phyloP scores from a whole-genome alignment of 64 coral and sea anemone species.

The Hydrozoanthus tunicans region DNA sequence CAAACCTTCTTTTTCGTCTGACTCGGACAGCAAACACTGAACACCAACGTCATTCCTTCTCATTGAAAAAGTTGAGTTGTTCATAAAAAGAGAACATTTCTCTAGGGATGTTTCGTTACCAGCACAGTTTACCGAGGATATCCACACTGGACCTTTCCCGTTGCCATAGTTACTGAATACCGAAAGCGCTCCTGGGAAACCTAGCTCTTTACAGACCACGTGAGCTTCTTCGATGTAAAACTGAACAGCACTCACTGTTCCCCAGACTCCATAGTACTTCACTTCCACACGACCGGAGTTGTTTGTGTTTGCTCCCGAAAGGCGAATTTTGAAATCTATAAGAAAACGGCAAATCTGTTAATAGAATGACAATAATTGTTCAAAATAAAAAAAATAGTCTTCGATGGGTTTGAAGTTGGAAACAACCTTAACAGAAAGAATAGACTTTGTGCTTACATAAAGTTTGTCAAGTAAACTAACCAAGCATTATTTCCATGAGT shows the following conservation, averaged over 20 bases:
- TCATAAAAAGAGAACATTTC: not conserved
- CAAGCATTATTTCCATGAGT: too few relatives aligned
- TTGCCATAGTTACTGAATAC: not conserved
- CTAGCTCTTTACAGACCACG: too few relatives aligned
- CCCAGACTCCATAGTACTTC: constrained; percentile 32
- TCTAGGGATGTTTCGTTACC: not conserved
- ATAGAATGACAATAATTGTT: too few relatives aligned
- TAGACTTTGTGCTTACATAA: too few relatives aligned
- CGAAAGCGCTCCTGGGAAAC: too few relatives aligned
- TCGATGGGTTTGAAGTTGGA: too few relatives aligned
- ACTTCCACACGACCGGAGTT: constrained; percentile 42
- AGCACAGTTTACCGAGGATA: not conserved
- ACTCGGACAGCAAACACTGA: not conserved
- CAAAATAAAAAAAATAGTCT: too few relatives aligned
- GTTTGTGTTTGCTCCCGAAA: not conserved
- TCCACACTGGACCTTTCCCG: not conserved
- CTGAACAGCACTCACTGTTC: constrained; percentile 7
- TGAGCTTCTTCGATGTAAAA: not conserved
- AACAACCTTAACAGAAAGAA: too few relatives aligned
- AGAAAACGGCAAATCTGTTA: too few relatives aligned
- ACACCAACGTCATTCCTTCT: not conserved
- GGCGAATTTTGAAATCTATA: not conserved
- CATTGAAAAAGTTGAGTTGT: not conserved
- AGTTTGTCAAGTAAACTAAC: too few relatives aligned
- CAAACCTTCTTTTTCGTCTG: not conserved